Conservation (phyloP, 2,113 vertebrate genomes). For the Ochotona princeps region DNA sequence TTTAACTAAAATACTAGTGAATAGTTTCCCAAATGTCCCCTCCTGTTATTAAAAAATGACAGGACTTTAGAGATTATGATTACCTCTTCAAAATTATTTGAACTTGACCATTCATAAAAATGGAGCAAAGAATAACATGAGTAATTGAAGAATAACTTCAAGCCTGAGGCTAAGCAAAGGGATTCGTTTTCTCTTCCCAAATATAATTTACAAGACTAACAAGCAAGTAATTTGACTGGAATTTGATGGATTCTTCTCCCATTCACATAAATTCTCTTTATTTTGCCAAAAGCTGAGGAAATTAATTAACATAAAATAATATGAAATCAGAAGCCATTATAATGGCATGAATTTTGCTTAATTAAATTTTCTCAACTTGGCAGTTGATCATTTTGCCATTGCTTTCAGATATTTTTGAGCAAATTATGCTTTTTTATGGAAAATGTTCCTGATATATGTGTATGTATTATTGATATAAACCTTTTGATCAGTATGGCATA, state of each 20-base stretch:
- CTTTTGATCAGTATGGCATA: background rate
- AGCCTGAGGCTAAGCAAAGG: background rate
- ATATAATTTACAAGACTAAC: conserved; percentile 58
- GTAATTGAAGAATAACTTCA: conserved; percentile 5
- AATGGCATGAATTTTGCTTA: conserved; percentile 74
- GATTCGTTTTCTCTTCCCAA: conserved; percentile 45
- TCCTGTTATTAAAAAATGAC: background rate
- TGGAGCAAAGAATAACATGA: background rate
- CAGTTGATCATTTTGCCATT: conserved; percentile 60
- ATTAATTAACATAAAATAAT: conserved; percentile 80
- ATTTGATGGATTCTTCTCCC: conserved; percentile 63
- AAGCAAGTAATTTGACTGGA: conserved; percentile 50
- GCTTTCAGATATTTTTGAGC: conserved; percentile 35
- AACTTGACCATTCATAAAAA: background rate
- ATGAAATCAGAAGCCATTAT: conserved; percentile 74
- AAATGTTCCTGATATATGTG: background rate
- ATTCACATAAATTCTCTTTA: conserved; percentile 50
- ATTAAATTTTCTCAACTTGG: conserved; percentile 73
- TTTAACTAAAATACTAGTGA: background rate
- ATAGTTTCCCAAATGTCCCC: background rate
- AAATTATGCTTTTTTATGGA: conserved; percentile 49
- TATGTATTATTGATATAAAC: background rate
- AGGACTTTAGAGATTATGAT: background rate
- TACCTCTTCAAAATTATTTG: background rate
- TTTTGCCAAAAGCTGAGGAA: conserved; percentile 77